Evolutionary conservation across 23 tunicate species (phyloP), one percentile per base, ranked within the genome.

Genomic region (Clavelina lepadiformis): DNA sequence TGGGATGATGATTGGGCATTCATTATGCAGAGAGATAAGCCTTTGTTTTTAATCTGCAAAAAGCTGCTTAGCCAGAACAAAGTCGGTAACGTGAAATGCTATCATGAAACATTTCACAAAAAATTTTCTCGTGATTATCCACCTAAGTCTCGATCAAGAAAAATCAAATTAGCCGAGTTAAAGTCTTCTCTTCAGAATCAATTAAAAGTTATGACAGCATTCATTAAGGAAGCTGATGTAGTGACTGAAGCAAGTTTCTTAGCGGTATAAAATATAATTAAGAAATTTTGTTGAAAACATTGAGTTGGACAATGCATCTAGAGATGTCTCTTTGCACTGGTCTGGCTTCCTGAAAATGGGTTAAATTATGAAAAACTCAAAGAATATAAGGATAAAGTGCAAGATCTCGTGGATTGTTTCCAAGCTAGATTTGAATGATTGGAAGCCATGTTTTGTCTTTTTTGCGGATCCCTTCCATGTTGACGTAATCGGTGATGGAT

Each of bases 121-220:
- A 53, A 53, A 24, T 53, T 53, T 53, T 53, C 59, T 53, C 59
- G 59, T 53, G 21, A 53, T 53, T 53, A 53, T 53, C 21, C 22
- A 53, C 22, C 59, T 53, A 53, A 11, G 23, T 53, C 59, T 53
- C 59, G 23, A 53, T 53, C 23, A 53, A 53, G 59, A 53, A 53
- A n/a, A 53, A 53, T 8, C 59, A 53, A 53, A 53, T n/a, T 53
- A 53, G 59, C 21, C 59, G 59, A 53, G 59, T 53, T 53, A 53
- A 53, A 53, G 59, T 53, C 20, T 53, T 53, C 15, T 53, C 59
- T 53, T 53, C 59, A n/a, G 59, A 53, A 53, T 11, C 15, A 11
- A 53, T 6, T n/a, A n/a, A 53, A 13, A n/a, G 20, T 53, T 53
- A 8, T 53, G 59, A 53, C 59, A n/a, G 59, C 59, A n/a, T 53